A percentile compares a stretch with the other conserved stretches of the same genome.
phyloP scores from a whole-genome alignment of 2,113 vertebrate species.

The Cynopterus brachyotis region DNA sequence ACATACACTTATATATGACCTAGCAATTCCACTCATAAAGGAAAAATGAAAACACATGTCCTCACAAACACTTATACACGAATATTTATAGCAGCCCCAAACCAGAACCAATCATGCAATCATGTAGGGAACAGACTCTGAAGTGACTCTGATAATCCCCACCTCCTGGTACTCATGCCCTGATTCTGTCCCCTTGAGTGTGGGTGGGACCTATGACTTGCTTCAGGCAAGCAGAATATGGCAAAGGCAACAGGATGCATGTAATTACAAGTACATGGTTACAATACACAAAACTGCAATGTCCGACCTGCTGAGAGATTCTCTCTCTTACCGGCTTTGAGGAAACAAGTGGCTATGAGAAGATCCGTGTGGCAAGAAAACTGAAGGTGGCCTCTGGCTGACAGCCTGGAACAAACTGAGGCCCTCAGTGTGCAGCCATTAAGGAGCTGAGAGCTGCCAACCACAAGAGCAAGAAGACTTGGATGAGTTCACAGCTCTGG shows the following conservation, averaged over 20 bases:
- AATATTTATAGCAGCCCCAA: not conserved
- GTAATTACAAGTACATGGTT: not conserved
- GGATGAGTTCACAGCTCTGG: not conserved
- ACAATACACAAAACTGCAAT: not conserved
- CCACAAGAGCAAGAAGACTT: not conserved
- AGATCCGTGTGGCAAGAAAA: not conserved
- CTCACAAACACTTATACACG: not conserved
- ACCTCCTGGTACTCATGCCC: not conserved
- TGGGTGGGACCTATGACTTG: not conserved
- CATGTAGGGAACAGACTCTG: not conserved
- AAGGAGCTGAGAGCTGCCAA: not conserved
- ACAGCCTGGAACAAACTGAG: not conserved
- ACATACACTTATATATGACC: not conserved
- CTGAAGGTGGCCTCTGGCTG: not conserved
- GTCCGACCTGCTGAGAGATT: not conserved
- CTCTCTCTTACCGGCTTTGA: not conserved
- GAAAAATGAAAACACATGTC: not conserved
- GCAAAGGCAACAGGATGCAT: not conserved
- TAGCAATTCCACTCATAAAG: not conserved
- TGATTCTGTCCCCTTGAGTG: not conserved
- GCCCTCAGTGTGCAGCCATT: not conserved
- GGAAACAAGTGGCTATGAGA: not conserved
- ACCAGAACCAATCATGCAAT: not conserved
- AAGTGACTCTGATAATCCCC: not conserved
- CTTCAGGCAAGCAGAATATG: not conserved